Evolutionary conservation across 2,888 invertebrate genomes (phyloP).

Genomic region (Scaptomyza parva): DNA sequence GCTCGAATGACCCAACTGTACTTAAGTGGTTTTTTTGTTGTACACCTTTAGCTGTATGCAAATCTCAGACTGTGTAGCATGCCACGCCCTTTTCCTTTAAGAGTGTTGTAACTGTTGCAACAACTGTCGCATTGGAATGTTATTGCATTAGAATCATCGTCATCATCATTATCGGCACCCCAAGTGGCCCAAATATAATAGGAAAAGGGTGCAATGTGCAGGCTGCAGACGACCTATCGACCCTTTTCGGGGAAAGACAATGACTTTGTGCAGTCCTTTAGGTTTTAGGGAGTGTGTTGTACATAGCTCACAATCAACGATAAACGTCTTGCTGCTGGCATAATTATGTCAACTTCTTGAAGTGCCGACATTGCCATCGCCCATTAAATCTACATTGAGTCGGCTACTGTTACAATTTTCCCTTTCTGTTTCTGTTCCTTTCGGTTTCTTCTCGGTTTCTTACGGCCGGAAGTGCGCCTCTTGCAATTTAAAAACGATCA

Average conservation of each 20-base stretch:
- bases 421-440: neutral
- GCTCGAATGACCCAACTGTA: constrained; percentile 65
- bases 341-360: constrained; percentile 80
- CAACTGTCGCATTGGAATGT: constrained; percentile 45
- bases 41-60: constrained; percentile 42
- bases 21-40: constrained; percentile 27
- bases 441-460: neutral
- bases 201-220: constrained; percentile 31
- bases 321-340: constrained; percentile 61
- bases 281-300: constrained; percentile 5
- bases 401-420: constrained; percentile 14
- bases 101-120: neutral
- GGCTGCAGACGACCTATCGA: constrained; percentile 1
- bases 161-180: constrained; percentile 46
- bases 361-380: constrained; percentile 57
- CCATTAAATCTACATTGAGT: constrained; percentile 39
- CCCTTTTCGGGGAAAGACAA: constrained; percentile 24
- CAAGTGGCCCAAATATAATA: constrained; percentile 14
- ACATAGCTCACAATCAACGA: constrained; percentile 25
- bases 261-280: constrained; percentile 30
- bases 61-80: constrained; percentile 28
- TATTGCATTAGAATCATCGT: constrained; percentile 33
- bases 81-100: constrained; percentile 63
- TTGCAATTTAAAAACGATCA: constrained; percentile 78
- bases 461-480: constrained; percentile 69